A percentile compares a stretch with the other conserved stretches of the same genome.
phyloP scores from a whole-genome alignment of 2,113 vertebrate genomes.

The Notechis scutatus region DNA sequence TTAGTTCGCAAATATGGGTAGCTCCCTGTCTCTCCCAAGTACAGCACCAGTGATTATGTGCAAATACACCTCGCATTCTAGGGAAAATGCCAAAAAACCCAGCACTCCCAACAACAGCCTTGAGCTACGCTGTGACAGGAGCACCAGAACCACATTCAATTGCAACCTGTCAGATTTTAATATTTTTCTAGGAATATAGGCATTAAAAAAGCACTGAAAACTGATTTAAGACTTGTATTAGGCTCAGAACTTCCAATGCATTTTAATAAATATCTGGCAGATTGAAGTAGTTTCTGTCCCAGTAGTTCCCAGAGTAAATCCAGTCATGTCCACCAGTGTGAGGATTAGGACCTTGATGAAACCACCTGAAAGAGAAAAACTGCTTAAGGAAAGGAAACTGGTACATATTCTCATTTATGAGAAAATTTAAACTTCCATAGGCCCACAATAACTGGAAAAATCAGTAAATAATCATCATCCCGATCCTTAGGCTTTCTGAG shows the following conservation, averaged over 20 bases:
- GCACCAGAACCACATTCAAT: conserved; percentile 44
- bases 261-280: conserved; percentile 94
- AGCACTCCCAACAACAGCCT: conserved; percentile 28
- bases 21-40: background rate
- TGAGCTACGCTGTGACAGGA: conserved; percentile 39
- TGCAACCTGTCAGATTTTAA: conserved; percentile 38
- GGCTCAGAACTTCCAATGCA: conserved; percentile 50
- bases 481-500: background rate
- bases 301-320: conserved; percentile 93
- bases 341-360: conserved; percentile 90
- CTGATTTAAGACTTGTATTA: conserved; percentile 69
- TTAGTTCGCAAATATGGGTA: conserved; percentile 38
- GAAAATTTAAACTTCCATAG: background rate
- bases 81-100: background rate
- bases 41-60: conserved; percentile 18
- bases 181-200: conserved; percentile 61
- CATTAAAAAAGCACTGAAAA: conserved; percentile 65
- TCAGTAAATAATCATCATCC: background rate
- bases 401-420: background rate
- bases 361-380: conserved; percentile 82
- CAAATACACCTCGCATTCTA: background rate
- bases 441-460: background rate
- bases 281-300: conserved; percentile 90
- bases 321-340: conserved; percentile 92
- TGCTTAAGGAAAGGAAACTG: background rate